These are phyloP conservation scores for Slavum lentiscoides DNA, from an alignment of 2,888 invertebrate species.

Conservation along the genomic window DNA sequence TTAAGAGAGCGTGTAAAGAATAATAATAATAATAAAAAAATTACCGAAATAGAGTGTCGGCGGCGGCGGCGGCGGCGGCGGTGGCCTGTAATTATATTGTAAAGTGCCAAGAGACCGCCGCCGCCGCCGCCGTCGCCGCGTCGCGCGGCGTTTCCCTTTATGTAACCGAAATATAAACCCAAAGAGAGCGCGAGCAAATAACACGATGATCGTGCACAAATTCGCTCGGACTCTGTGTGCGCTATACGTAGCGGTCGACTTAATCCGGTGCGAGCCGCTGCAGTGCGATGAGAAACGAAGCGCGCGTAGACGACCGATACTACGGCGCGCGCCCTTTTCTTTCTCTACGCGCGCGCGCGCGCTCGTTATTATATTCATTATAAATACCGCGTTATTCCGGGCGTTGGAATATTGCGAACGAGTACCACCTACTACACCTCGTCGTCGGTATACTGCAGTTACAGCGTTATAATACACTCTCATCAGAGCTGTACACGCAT, in stretches of 20 bases:
- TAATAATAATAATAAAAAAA: slow-evolving; percentile 18
- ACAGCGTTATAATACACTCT: too few species aligned
- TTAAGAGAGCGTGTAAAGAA: slow-evolving; percentile 18
- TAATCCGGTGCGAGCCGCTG: not conserved
- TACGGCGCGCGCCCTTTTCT: slow-evolving; percentile 15
- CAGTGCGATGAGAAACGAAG: too few species aligned
- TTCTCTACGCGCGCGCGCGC: not conserved
- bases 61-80: slow-evolving; percentile 9
- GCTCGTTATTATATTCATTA: not conserved
- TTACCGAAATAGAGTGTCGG: slow-evolving; percentile 49
- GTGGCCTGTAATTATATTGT: slow-evolving; percentile 51
- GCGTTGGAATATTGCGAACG: too few species aligned
- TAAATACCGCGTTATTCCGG: too few species aligned
- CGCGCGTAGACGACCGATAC: not conserved
- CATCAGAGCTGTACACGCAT: too few species aligned
- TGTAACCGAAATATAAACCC: slow-evolving; percentile 45
- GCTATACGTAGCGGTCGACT: too few species aligned
- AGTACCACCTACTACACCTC: too few species aligned
- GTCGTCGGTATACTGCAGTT: too few species aligned
- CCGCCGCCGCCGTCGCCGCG: too few species aligned
- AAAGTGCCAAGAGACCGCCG: slow-evolving; percentile 46
- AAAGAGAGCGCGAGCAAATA: slow-evolving; percentile 36
- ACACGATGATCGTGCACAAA: slow-evolving; percentile 52
- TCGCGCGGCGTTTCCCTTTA: slow-evolving; percentile 51
- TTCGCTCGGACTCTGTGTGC: slow-evolving; percentile 26